These are phyloP conservation scores for Enteromius treurensis DNA, from an alignment of 2,797 vertebrate genomes.

Conservation along the genomic window DNA sequence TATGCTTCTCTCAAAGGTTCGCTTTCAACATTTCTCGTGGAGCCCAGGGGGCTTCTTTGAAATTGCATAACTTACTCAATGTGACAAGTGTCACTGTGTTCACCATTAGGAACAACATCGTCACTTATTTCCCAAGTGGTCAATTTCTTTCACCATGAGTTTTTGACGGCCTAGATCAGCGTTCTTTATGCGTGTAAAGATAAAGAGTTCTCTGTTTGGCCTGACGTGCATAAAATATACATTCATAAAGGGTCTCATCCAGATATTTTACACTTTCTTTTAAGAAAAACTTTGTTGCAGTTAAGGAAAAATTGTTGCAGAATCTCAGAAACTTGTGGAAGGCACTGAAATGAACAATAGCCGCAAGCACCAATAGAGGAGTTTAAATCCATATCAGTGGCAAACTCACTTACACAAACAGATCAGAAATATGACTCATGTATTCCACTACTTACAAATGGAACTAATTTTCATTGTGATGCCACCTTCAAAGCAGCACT, in stretches of 20 bases:
- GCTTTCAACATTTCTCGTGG: conserved; percentile 14
- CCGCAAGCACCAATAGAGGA: background rate
- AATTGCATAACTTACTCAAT: conserved; percentile 48
- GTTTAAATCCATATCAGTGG: background rate
- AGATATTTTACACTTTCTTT: background rate
- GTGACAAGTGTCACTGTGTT: conserved; percentile 11
- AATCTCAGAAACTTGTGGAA: background rate
- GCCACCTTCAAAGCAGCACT: background rate
- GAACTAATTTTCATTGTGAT: background rate
- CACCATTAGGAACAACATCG: background rate
- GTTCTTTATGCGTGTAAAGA: conserved; percentile 20
- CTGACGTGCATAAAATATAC: background rate
- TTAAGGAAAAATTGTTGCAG: background rate
- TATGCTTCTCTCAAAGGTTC: background rate
- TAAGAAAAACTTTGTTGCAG: background rate
- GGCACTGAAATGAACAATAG: background rate
- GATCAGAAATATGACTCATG: background rate
- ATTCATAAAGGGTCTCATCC: conserved; percentile 1
- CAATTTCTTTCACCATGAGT: conserved; percentile 15
- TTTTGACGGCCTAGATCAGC: background rate
- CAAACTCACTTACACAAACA: background rate
- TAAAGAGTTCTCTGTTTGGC: background rate
- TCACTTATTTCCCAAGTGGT: conserved; percentile 40
- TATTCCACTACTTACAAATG: background rate
- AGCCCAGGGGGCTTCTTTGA: conserved; percentile 23